Percentiles rank a stretch among this genome's conserved stretches.
These are phyloP conservation scores for Malurus alboscapulatus DNA, from an alignment of 2,113 vertebrate genomes.

Conservation along the genomic window DNA sequence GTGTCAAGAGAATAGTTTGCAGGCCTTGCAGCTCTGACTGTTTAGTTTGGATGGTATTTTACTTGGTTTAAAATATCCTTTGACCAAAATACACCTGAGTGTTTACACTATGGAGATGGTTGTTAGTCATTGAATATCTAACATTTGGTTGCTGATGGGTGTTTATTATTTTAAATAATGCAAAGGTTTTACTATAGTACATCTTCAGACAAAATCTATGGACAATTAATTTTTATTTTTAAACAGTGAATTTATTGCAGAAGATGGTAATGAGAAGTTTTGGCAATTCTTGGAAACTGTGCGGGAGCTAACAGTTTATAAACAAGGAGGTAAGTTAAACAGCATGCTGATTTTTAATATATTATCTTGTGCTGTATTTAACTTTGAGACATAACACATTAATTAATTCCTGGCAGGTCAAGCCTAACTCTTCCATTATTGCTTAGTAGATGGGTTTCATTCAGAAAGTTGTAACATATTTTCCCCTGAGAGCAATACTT, in stretches of 20 bases:
- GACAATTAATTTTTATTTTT: constrained; percentile 50
- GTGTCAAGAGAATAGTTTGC: neutral
- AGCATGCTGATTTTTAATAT: neutral
- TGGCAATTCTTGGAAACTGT: constrained; percentile 99
- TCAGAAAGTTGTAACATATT: neutral
- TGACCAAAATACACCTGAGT: neutral
- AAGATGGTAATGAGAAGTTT: constrained; percentile 95
- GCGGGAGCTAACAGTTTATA: constrained; percentile 90
- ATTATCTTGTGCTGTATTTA: neutral
- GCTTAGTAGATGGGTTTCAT: neutral
- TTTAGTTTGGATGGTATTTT: neutral
- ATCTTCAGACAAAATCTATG: neutral
- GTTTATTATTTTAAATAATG: neutral
- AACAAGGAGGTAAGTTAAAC: constrained; percentile 83
- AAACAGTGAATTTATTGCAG: constrained; percentile 93
- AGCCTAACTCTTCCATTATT: neutral
- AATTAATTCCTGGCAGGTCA: neutral
- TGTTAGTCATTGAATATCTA: neutral
- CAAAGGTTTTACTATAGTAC: neutral
- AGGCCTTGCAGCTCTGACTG: neutral
- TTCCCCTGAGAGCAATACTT: neutral
- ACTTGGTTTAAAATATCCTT: neutral
- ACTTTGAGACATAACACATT: neutral
- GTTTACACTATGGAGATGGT: neutral
- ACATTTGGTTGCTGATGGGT: neutral